A percentile compares a stretch with the other conserved stretches of the same genome.
Conservation (phyloP, 2,113 vertebrate genomes). For the Ammodytes dubius region DNA sequence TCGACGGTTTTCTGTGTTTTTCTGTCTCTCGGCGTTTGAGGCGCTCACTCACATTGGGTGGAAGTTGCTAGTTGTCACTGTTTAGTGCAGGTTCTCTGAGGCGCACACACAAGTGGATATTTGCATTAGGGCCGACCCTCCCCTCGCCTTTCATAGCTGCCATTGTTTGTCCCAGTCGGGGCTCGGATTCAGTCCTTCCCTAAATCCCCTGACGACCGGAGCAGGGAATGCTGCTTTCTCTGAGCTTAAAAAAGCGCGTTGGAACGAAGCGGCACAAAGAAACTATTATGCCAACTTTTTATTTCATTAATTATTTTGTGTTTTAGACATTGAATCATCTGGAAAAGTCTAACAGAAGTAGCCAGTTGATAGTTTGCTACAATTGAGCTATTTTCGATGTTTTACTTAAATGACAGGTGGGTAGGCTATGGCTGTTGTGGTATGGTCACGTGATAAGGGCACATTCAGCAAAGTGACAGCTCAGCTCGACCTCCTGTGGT, state of each 20-base stretch:
- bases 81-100: constrained; percentile 72
- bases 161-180: constrained; percentile 85
- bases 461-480: background rate
- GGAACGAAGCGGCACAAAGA: constrained; percentile 54
- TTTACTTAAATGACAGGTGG: constrained; percentile 14
- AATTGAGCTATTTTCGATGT: too few relatives aligned
- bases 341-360: background rate
- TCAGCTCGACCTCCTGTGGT: background rate
- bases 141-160: constrained; percentile 83
- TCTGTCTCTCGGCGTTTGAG: constrained; percentile 15
- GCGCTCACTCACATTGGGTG: constrained; percentile 39
- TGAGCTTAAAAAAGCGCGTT: constrained; percentile 60
- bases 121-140: constrained; percentile 85
- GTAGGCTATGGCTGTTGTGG: background rate
- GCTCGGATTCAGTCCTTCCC: constrained; percentile 82
- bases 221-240: constrained; percentile 70
- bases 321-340: background rate
- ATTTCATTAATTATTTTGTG: background rate
- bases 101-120: constrained; percentile 82
- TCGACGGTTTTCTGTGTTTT: background rate
- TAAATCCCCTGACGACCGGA: constrained; percentile 82
- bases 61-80: constrained; percentile 69
- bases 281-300: constrained; percentile 32
- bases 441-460: constrained; percentile 8
- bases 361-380: background rate